Conservation (phyloP, 2,888 invertebrate genomes). For the Cristatella mucedo region DNA sequence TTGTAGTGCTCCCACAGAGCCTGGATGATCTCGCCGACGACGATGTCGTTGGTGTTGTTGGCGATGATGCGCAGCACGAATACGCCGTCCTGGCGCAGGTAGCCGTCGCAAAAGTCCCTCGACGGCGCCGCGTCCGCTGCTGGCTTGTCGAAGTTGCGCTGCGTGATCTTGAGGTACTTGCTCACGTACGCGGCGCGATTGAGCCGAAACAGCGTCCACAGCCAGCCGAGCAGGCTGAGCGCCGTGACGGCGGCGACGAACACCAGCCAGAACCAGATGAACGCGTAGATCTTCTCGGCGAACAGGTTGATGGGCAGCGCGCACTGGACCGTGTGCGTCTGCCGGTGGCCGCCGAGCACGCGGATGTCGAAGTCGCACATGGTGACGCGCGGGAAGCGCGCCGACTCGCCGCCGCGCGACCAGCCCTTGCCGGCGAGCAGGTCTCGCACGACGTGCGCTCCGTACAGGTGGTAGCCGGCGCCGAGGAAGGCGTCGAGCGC, state of each 20-base stretch:
- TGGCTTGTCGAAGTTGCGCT: conserved; percentile 28
- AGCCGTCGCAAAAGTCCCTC: conserved; percentile 32
- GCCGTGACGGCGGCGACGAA: conserved; percentile 22
- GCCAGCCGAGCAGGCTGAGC: conserved; percentile 26
- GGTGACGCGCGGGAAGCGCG: conserved; percentile 36
- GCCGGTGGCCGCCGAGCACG: too few relatives aligned
- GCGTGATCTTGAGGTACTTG: too few relatives aligned
- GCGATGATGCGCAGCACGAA: conserved; percentile 36
- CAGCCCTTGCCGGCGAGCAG: conserved; percentile 39
- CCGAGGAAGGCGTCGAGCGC: conserved; percentile 41
- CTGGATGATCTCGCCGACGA: conserved; percentile 34
- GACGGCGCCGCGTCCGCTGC: conserved; percentile 30
- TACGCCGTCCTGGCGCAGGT: conserved; percentile 35
- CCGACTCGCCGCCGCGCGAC: conserved; percentile 22
- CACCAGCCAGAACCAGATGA: conserved; percentile 22
- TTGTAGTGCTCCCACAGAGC: conserved; percentile 34
- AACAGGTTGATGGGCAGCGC: conserved; percentile 16
- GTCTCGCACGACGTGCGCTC: conserved; percentile 41
- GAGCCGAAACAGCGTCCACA: too few relatives aligned
- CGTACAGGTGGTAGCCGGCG: conserved; percentile 37
- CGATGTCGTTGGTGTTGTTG: conserved; percentile 37
- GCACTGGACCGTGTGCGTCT: conserved; percentile 24
- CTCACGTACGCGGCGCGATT: too few relatives aligned
- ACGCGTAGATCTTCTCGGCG: conserved; percentile 14
- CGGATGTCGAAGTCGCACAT: conserved; percentile 34